Base-by-base conservation (phyloP, 1,140 invertebrate genomes). In the Trissolcus basalis region DNA sequence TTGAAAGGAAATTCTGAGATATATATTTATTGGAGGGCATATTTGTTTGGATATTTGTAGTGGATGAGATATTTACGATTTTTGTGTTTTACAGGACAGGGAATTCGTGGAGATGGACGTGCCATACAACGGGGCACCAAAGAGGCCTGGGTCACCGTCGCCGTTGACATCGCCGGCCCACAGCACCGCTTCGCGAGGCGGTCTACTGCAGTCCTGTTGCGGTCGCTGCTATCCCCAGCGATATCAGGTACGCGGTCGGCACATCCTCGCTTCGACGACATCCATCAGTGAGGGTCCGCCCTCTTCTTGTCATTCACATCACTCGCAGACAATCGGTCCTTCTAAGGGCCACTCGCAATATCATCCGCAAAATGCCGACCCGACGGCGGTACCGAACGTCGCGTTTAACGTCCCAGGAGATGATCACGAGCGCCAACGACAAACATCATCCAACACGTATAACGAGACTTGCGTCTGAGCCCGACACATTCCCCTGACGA, bases 31-130 rank as follows among this genome's bases (percentile, higher is more conserved):
- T 35, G 33, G 10, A 35, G 12, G 11, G 12, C 5, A 43, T 9
- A n/a, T 8, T 43, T 43, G 6, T 8, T n/a, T 8, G 8, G 4
- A n/a, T 43, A n/a, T 8, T 43, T 2, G 8, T 13, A 44, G 13
- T 44, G 43, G 13, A 43, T 8, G 6, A n/a, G 12, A 43, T 11
- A 43, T 8, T 4, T 43, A 43, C 33, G 10, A 35, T 6, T 43
- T 8, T 43, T 7, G 19, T 48, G 36, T 48, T 43, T 89, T 89
- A 44, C 91, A 98, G 96, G 96, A 98, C 89, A 94, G 97, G 59
- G 96, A 98, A 89, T 98, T 98, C 89, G 95, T 98, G 63, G 97
- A 98, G 89, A 92, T 98, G 91, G 97, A 98, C 82, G 94, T 96
- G 83, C 95, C 96, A 9, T 97, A 92, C 89, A 98, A 98, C 86